phyloP scores from a whole-genome alignment of 2,888 invertebrate species.

The Megalurothrips usitatus region DNA sequence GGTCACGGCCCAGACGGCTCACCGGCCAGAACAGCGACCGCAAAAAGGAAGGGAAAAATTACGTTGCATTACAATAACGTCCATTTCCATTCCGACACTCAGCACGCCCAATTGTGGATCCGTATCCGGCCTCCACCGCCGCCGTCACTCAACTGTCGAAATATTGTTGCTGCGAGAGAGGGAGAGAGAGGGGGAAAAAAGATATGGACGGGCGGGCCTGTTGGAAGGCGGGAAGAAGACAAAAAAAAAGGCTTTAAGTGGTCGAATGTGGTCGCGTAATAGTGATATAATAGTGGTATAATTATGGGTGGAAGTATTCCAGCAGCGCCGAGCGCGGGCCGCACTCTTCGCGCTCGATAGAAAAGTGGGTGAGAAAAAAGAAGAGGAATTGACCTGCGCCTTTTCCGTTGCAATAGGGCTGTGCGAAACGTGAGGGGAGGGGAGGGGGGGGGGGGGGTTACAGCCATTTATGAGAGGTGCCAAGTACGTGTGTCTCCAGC shows the following conservation, averaged over 20 bases:
- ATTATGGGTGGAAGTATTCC: not conserved
- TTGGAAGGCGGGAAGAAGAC: not conserved
- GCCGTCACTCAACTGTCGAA: constrained; percentile 22
- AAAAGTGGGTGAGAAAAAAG: not conserved
- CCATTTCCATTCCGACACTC: constrained; percentile 6
- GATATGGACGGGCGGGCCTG: not conserved
- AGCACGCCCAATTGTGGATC: constrained; percentile 12
- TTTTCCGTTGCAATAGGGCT: no score
- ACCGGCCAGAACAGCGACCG: constrained; percentile 1
- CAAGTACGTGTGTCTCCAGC: no score
- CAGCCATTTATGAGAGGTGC: no score
- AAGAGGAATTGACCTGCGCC: no score
- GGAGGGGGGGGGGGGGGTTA: no score
- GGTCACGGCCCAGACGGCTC: not conserved
- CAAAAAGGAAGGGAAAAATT: constrained; percentile 15
- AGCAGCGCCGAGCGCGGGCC: no score
- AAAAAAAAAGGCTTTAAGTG: constrained; percentile 27
- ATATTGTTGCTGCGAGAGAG: not conserved
- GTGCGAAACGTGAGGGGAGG: no score
- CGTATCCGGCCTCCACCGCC: not conserved
- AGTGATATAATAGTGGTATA: constrained; percentile 18
- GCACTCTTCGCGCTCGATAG: not conserved
- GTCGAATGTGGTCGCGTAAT: constrained; percentile 24
- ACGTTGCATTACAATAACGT: constrained; percentile 23
- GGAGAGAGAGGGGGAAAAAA: not conserved